phyloP scores from a whole-genome alignment of 2,113 vertebrate genomes.

The Microtus montanus region DNA sequence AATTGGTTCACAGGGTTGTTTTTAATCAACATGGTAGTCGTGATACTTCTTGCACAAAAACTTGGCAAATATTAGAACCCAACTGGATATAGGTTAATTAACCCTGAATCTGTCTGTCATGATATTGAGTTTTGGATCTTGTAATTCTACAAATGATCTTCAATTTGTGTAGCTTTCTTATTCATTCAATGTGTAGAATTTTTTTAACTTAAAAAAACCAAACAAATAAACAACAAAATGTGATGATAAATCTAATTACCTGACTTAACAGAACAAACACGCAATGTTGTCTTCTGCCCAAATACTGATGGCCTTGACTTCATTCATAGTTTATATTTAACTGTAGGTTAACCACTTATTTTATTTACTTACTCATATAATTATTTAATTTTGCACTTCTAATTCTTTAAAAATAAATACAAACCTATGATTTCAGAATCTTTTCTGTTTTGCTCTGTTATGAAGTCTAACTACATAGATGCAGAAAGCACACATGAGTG shows the following conservation, averaged over 20 bases:
- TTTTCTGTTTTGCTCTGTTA: neutral
- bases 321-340: neutral
- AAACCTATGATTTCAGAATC: neutral
- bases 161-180: neutral
- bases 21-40: slow-evolving; percentile 29
- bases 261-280: neutral
- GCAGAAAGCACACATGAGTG: neutral
- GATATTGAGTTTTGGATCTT: neutral
- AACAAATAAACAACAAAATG: neutral
- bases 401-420: slow-evolving; percentile 7
- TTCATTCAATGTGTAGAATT: neutral
- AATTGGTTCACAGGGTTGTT: neutral
- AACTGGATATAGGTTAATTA: slow-evolving; percentile 44
- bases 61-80: slow-evolving; percentile 13
- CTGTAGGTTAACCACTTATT: neutral
- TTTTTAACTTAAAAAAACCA: neutral
- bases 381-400: neutral
- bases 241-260: neutral
- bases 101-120: slow-evolving; percentile 12
- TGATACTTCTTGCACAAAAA: neutral
- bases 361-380: neutral
- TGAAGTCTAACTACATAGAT: neutral
- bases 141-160: neutral
- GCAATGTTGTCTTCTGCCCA: neutral
- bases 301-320: neutral